These are phyloP conservation scores for Gymnobelideus leadbeateri DNA, from an alignment of 2,113 vertebrate species.

Conservation along the genomic window DNA sequence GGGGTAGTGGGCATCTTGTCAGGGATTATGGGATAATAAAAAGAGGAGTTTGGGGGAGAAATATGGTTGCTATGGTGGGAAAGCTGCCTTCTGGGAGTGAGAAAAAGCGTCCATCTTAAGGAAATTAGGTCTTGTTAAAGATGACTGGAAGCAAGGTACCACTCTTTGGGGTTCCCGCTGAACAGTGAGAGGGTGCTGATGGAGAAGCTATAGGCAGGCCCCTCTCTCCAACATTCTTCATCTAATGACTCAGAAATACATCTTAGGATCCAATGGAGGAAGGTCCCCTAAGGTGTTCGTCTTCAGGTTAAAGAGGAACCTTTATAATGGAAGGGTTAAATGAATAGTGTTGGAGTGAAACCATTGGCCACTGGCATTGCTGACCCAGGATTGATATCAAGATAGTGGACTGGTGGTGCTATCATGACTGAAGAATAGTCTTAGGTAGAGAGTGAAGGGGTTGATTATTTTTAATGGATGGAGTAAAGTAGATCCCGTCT, in stretches of 20 bases:
- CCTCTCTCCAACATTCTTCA: not conserved
- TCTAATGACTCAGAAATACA: not conserved
- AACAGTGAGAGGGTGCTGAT: not conserved
- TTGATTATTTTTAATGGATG: not conserved
- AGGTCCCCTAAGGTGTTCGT: not conserved
- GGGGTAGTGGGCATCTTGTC: not conserved
- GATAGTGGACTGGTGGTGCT: not conserved
- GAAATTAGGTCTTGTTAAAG: not conserved
- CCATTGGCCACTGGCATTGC: not conserved
- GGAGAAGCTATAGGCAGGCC: not conserved
- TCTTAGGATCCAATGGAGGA: not conserved
- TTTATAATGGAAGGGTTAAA: rapidly evolving
- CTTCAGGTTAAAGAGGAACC: not conserved
- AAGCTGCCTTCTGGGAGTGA: not conserved
- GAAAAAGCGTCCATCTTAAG: not conserved
- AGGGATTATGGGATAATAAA: not conserved
- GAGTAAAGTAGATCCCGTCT: not conserved
- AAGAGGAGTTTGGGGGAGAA: not conserved
- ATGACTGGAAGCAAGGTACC: not conserved
- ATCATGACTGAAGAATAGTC: not conserved
- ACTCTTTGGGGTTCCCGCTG: not conserved
- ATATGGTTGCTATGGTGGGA: not conserved
- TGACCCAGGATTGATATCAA: not conserved
- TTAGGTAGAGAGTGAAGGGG: not conserved
- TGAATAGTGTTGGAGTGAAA: not conserved